Evolutionary conservation across 2,113 vertebrate genomes (phyloP).

Genomic region (Sapajus apella): DNA sequence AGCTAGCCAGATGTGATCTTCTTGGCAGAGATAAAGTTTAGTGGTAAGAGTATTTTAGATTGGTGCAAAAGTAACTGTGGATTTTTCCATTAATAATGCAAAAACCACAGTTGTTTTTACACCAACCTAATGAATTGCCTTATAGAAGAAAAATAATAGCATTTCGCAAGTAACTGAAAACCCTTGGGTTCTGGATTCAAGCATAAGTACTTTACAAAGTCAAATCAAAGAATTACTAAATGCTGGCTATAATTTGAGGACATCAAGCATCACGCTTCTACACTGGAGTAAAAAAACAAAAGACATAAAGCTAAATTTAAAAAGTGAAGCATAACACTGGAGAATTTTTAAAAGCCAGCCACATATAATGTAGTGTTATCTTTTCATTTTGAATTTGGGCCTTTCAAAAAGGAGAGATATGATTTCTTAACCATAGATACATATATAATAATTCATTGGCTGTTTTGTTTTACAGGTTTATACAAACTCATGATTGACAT

Average conservation of each 20-base stretch:
- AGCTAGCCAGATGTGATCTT: slow-evolving; percentile 81
- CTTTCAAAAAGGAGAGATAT: slow-evolving; percentile 36
- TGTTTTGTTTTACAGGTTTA: background rate
- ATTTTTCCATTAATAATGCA: too few species aligned
- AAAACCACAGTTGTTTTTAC: too few species aligned
- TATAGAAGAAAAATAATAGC: slow-evolving; percentile 81
- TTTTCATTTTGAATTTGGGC: background rate
- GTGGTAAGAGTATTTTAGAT: slow-evolving; percentile 69
- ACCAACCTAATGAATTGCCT: slow-evolving; percentile 81
- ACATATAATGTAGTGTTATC: background rate
- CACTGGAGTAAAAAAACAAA: slow-evolving; percentile 79
- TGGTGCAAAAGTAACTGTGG: too few species aligned
- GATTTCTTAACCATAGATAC: background rate
- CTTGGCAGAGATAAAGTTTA: slow-evolving; percentile 81
- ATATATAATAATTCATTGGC: background rate
- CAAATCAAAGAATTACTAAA: slow-evolving; percentile 81
- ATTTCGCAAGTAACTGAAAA: slow-evolving; percentile 82
- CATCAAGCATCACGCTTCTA: slow-evolving; percentile 83
- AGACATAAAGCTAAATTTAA: slow-evolving; percentile 84
- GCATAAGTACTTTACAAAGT: slow-evolving; percentile 80
- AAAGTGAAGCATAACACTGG: slow-evolving; percentile 68
- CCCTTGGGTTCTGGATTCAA: slow-evolving; percentile 84
- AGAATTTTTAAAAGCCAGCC: background rate
- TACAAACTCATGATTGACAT: slow-evolving; percentile 17
- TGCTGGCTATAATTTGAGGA: slow-evolving; percentile 84